Conservation (phyloP, 2,888 invertebrate genomes). For the Drosophila dives region DNA sequence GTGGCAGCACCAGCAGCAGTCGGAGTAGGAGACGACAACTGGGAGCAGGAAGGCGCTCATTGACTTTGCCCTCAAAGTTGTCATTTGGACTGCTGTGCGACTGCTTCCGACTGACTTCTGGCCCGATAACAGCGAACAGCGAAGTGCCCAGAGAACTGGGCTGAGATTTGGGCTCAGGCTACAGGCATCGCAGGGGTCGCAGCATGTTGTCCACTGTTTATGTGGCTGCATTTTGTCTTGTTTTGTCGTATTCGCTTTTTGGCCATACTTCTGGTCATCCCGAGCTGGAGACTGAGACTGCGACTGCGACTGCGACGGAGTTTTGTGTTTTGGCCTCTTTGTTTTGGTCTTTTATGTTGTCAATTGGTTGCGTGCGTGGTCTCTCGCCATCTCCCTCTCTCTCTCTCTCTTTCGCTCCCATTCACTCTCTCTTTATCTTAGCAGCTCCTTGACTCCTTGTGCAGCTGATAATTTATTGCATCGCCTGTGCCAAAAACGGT, state of each 20-base stretch:
- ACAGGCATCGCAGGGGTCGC: slow-evolving; percentile 63
- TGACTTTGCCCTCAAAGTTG: slow-evolving; percentile 81
- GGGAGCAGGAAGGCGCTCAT: slow-evolving; percentile 77
- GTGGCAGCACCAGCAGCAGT: not conserved
- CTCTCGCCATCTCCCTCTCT: slow-evolving; percentile 51
- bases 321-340: slow-evolving; percentile 46
- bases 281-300: slow-evolving; percentile 22
- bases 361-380: slow-evolving; percentile 72
- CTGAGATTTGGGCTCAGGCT: slow-evolving; percentile 54
- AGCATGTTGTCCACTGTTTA: slow-evolving; percentile 79
- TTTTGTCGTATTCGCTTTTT: slow-evolving; percentile 39
- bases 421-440: slow-evolving; percentile 12
- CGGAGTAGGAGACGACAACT: slow-evolving; percentile 50
- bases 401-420: not conserved
- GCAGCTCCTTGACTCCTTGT: slow-evolving; percentile 45
- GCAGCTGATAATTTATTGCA: slow-evolving; percentile 80
- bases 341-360: slow-evolving; percentile 60
- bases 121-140: slow-evolving; percentile 47
- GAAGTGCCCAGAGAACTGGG: slow-evolving; percentile 11
- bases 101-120: slow-evolving; percentile 65
- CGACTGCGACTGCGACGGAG: slow-evolving; percentile 3
- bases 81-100: slow-evolving; percentile 64
- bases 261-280: slow-evolving; percentile 72
- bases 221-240: slow-evolving; percentile 66
- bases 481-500: slow-evolving; percentile 74